Percentiles rank a stretch among this genome's conserved stretches.
Evolutionary conservation across 2,888 invertebrate genomes (phyloP).

Genomic region (Acanthosoma haemorrhoidale): DNA sequence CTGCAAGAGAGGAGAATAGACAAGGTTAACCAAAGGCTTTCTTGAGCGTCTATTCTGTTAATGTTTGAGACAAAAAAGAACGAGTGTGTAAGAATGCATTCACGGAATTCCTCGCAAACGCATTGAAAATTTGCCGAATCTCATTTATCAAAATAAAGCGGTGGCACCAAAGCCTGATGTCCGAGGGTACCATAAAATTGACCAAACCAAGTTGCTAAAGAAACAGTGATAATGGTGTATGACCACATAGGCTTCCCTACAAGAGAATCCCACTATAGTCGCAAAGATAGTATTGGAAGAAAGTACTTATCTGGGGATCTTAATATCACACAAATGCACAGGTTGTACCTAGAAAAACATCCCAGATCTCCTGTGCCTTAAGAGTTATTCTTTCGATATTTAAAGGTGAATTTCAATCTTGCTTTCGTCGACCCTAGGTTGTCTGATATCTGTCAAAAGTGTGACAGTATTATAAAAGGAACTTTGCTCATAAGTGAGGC

Average conservation of each 20-base stretch:
- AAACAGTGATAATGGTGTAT: not conserved
- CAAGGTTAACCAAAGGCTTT: not conserved
- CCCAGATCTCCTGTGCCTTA: not conserved
- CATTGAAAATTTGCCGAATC: not conserved
- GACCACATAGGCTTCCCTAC: not conserved
- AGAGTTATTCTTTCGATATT: not conserved
- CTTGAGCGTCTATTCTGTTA: not conserved
- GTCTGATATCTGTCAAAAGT: too few relatives aligned
- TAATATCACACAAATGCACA: not conserved
- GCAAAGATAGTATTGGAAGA: not conserved
- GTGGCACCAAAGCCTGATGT: not conserved
- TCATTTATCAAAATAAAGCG: not conserved
- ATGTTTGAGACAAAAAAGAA: not conserved
- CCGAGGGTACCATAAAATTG: too few relatives aligned
- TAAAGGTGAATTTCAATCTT: too few relatives aligned
- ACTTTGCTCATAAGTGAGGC: too few relatives aligned
- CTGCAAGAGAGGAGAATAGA: not conserved
- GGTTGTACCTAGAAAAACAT: not conserved
- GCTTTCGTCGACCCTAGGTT: too few relatives aligned
- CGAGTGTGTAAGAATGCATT: slow-evolving; percentile 1
- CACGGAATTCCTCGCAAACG: not conserved
- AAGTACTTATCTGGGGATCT: not conserved
- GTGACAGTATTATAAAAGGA: too few relatives aligned
- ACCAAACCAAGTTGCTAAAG: too few relatives aligned
- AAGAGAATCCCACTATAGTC: not conserved